Evolutionary conservation across 2,888 invertebrate genomes (phyloP), one percentile per base, ranked within the genome.

Genomic region (Lomographa bimaculata): DNA sequence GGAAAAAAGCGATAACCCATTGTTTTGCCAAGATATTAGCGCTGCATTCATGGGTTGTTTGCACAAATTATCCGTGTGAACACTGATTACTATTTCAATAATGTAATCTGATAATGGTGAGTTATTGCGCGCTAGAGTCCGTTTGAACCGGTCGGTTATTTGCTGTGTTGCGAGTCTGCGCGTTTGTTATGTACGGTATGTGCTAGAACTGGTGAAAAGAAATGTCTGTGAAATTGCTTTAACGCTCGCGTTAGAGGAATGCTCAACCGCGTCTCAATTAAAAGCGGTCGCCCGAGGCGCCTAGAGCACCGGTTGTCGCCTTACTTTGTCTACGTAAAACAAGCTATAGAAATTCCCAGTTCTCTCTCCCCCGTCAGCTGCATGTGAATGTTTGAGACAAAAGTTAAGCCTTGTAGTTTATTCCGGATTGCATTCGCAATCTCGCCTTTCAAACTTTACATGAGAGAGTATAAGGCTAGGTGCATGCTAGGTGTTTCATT

Each of bases 1-100:
- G 80, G 82, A 83, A 85, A 83, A 79, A 78, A 68, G 71, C 75
- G 76, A 79, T 79, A 78, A 62, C 72, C n/a, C 75, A 79, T 79
- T 84, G 82, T 85, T 83, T 73, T 75, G 62, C 64, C 61, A 76
- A 67, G 57, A 69, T 77, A 76, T 83, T 79, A 78, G 70, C 73
- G 58, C 60, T 64, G 69, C 63, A 69, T 65, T 71, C 70, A 63
- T 57, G 62, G 60, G 57, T 56, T 81, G 76, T 84, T 83, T 84
- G 75, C 71, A 59, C 70, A 65, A 68, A 68, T 75, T 79, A 82
- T 78, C 49, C 63, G 64, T 71, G 69, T 68, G 70, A 72, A 72
- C 71, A 72, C 60, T 54, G 49, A 37, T 48, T 71, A 65, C 71
- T 77, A 72, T 74, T 75, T 73, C 70, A 79, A 77, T 73, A 75